These are phyloP conservation scores for Latrodectus hesperus DNA, from an alignment of 2,888 invertebrate species.

Conservation along the genomic window DNA sequence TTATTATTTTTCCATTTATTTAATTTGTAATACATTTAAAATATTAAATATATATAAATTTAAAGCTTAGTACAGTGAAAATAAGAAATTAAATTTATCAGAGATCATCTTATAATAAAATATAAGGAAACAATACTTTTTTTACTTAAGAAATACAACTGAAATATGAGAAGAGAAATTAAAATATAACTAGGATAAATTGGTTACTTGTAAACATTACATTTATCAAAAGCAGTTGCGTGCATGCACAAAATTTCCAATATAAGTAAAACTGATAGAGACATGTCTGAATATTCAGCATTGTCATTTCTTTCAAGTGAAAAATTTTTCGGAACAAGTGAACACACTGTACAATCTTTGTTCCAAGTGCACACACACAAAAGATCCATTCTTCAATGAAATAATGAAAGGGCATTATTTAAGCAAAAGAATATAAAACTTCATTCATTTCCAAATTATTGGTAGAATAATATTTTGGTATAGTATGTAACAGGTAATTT, in stretches of 20 bases:
- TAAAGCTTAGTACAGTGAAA: too few relatives aligned
- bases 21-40: too few relatives aligned
- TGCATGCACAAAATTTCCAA: constrained; percentile 55
- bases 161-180: constrained; percentile 6
- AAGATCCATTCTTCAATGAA: constrained; percentile 57
- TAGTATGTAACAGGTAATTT: too few relatives aligned
- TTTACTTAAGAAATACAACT: too few relatives aligned
- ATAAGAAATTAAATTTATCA: too few relatives aligned
- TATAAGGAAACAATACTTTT: too few relatives aligned
- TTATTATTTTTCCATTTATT: too few relatives aligned
- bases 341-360: constrained; percentile 62
- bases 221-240: constrained; percentile 63
- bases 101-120: neutral
- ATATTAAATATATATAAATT: too few relatives aligned
- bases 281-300: constrained; percentile 55
- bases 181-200: constrained; percentile 29
- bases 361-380: constrained; percentile 65
- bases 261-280: constrained; percentile 34
- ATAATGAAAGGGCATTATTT: constrained; percentile 35
- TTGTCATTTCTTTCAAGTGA: constrained; percentile 52
- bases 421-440: constrained; percentile 1
- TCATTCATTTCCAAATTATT: neutral
- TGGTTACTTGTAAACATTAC: constrained; percentile 54
- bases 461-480: too few relatives aligned
- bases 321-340: constrained; percentile 53